phyloP scores from a whole-genome alignment of 2,888 invertebrate genomes.

The Lampropteryx suffumata region DNA sequence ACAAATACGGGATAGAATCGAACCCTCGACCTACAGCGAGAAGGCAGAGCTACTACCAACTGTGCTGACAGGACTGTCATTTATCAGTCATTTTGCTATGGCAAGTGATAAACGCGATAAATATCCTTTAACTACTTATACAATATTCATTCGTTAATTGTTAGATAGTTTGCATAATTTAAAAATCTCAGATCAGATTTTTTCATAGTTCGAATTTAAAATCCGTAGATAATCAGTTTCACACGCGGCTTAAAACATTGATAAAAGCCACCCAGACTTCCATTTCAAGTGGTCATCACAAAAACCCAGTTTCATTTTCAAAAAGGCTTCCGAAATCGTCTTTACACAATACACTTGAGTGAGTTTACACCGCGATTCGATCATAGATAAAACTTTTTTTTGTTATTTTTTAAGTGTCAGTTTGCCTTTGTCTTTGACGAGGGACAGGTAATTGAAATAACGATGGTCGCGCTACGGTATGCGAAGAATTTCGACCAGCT shows the following conservation, averaged over 20 bases:
- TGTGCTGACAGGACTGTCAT: too few species aligned
- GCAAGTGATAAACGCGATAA: too few species aligned
- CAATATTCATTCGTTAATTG: too few species aligned
- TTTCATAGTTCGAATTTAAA: too few species aligned
- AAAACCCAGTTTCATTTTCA: slow-evolving; percentile 31
- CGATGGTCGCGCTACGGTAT: slow-evolving; percentile 72
- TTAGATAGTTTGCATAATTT: too few species aligned
- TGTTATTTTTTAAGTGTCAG: slow-evolving; percentile 67
- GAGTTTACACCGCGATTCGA: slow-evolving; percentile 80
- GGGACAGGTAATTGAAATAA: slow-evolving; percentile 81
- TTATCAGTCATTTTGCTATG: too few species aligned
- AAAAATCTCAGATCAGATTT: too few species aligned
- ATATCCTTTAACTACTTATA: too few species aligned
- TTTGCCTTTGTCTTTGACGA: slow-evolving; percentile 80
- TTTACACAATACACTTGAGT: slow-evolving; percentile 74
- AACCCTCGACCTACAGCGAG: too few species aligned
- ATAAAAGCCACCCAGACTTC: slow-evolving; percentile 39
- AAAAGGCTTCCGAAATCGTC: slow-evolving; percentile 72
- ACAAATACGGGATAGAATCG: too few species aligned
- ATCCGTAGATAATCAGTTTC: too few species aligned
- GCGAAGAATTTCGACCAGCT: slow-evolving; percentile 78
- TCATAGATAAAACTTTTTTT: slow-evolving; percentile 77
- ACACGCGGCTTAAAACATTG: not conserved
- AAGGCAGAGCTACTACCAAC: too few species aligned
- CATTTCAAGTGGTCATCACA: slow-evolving; percentile 28